phyloP scores from a whole-genome alignment of 2,797 vertebrate genomes.

The Pipistrellus pipistrellus region DNA sequence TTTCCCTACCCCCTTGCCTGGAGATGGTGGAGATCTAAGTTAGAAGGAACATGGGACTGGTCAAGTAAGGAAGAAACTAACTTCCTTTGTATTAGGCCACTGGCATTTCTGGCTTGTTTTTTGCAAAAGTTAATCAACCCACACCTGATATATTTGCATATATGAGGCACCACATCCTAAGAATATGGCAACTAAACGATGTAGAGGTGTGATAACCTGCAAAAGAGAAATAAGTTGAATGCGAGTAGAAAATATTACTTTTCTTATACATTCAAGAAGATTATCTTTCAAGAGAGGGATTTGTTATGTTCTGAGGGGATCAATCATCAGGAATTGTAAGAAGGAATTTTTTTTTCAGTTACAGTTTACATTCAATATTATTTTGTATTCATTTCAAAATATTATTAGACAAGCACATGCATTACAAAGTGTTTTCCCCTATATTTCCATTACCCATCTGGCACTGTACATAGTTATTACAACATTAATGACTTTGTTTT shows the following conservation, averaged over 20 bases:
- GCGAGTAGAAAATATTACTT: neutral
- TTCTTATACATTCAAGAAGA: neutral
- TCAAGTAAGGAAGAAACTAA: neutral
- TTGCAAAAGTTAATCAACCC: neutral
- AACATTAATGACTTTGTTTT: neutral
- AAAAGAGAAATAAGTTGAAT: neutral
- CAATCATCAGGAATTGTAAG: neutral
- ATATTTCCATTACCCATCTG: neutral
- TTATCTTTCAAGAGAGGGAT: neutral
- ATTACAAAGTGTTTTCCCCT: neutral
- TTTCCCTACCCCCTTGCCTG: no score
- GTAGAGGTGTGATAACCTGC: neutral
- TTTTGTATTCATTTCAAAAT: neutral
- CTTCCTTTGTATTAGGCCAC: neutral
- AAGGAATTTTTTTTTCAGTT: neutral
- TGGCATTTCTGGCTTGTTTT: neutral
- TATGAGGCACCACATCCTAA: neutral
- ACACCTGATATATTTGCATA: neutral
- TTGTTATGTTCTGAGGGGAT: neutral
- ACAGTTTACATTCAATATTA: neutral
- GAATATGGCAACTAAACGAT: no score
- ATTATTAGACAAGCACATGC: neutral
- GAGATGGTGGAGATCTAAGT: neutral
- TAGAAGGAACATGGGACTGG: no score
- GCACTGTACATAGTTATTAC: neutral